Base-by-base conservation (phyloP, 2,888 invertebrate genomes). In the Chrysopilus asiliformis region DNA sequence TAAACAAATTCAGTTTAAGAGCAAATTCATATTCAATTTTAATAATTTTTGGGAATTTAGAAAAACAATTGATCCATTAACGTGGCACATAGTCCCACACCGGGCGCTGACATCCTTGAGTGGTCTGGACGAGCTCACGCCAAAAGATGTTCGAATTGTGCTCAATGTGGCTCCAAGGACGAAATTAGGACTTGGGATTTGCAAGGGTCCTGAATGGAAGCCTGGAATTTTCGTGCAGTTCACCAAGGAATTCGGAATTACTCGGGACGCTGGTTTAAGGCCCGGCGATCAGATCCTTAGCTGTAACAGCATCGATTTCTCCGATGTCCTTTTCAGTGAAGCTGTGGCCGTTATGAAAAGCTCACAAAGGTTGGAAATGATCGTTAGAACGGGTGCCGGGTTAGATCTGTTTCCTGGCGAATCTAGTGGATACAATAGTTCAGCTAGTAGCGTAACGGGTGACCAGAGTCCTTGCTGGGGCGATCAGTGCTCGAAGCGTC, bases 281-380 rank as follows among this genome's bases (percentile, higher is more conserved):
- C 84, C 87, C 1, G 91, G 91, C 5, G 93, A 94, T 60, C 89
- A 91, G 64, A 84, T 94, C 45, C 60, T 91, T 36, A 79, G 80
- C 48, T 91, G 91, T 59, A 93, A 94, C 57, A 86, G 84, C 42
- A 70, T 78, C 38, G 78, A 79, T 53, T 79, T 79, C 54, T 67
- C 71, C 39, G 81, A 81, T 58, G 76, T 85, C 45, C 70, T 78
- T 20, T 87, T 87, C 57, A 79, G 78, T 51, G 85, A 87, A 68
- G 86, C 86, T 36, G 80, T 86, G 46, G 72, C 78, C 41, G 73
- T 82, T 19, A 76, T 89, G 73, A 86, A 86, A 60, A 74, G 76
- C 30, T 73, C 76, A 38, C 76, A 78, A 30, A 77, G 82, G 22
- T 67, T 89, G 38, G 81, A 84, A 50, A 68, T 89, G 51, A 60